phyloP scores from a whole-genome alignment of 2,888 invertebrate species.

The Pristionchus exspectatus region DNA sequence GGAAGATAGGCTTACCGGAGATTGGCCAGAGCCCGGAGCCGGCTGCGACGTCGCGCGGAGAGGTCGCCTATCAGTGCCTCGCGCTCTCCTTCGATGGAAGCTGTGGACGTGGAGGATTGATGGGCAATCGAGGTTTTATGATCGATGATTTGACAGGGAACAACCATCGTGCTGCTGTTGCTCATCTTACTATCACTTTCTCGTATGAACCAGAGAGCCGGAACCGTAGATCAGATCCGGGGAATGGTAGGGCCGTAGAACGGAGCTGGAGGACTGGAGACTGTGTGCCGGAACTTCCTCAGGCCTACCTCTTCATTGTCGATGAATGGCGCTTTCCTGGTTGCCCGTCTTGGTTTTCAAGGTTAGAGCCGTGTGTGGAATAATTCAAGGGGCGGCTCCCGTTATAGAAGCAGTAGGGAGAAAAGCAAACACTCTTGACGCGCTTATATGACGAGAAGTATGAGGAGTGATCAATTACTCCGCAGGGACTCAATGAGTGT shows the following conservation, averaged over 20 bases:
- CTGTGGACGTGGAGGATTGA: slow-evolving; percentile 31
- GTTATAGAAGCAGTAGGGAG: not conserved
- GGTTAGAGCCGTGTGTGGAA: not conserved
- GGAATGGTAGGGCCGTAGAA: not conserved
- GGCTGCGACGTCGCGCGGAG: not conserved
- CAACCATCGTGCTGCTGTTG: not conserved
- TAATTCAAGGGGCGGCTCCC: not conserved
- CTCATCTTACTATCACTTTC: not conserved
- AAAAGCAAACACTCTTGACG: not conserved
- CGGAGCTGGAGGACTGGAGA: not conserved
- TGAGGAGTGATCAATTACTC: not conserved
- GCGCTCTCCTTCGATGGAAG: not conserved
- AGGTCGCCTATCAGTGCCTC: not conserved
- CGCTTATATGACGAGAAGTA: not conserved
- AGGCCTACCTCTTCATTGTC: not conserved
- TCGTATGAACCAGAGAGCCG: not conserved
- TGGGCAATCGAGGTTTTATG: not conserved
- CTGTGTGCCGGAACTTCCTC: not conserved
- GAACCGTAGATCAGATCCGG: not conserved
- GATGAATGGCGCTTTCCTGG: not conserved
- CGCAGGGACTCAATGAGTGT: not conserved
- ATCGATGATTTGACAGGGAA: not conserved
- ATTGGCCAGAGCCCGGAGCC: not conserved
- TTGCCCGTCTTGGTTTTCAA: no score
- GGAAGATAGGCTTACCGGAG: not conserved